Base-by-base conservation (phyloP, 1,140 invertebrate genomes). In the Venustaconcha ellipsiformis region DNA sequence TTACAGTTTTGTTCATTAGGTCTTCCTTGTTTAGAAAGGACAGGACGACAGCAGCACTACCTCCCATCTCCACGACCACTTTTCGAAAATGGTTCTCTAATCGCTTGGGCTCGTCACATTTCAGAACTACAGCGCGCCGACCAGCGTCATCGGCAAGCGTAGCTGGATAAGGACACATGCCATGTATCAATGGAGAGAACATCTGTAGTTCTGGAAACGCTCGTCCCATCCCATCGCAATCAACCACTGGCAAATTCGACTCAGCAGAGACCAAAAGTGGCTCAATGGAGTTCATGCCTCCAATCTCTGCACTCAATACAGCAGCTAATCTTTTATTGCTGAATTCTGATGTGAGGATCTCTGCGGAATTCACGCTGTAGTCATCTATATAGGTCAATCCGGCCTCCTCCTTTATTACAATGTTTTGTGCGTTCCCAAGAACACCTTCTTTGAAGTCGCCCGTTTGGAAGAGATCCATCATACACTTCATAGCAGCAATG, bases 161-260 rank as follows among this genome's bases (percentile, higher is more conserved):
- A 1, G 76, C 73, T 14, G 87, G 87, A 70, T 81, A 85, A 8
- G 85, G 78, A 8, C 72, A 64, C 4, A 55, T 30, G 17, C 82
- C 86, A 67, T 86, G 82, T 30, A 87, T 87, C n/a, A 82, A 81
- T 18, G 87, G 84, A 14, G 73, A 67, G 60, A 84, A 82, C 87
- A 88, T 87, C 78, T 88, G 83, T 12, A 88, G 67, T 65, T 86
- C 82, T 8, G 88, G 88, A 78, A 89, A 89, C 12, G 88, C 88
- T 55, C 88, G 73, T 8, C 87, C 87, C 86, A 89, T 88, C 13
- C 87, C 84, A 72, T 89, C 88, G 17, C 78, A 82, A 74, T 89
- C 88, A 14, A 89, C 26, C 11, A 84, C 69, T 13, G 87, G 87
- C 13, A 89, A 30, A 20, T 74, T 77, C 14, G 85, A 58, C 15